Evolutionary conservation across 2,113 vertebrate species (phyloP).

Genomic region (Conger conger): DNA sequence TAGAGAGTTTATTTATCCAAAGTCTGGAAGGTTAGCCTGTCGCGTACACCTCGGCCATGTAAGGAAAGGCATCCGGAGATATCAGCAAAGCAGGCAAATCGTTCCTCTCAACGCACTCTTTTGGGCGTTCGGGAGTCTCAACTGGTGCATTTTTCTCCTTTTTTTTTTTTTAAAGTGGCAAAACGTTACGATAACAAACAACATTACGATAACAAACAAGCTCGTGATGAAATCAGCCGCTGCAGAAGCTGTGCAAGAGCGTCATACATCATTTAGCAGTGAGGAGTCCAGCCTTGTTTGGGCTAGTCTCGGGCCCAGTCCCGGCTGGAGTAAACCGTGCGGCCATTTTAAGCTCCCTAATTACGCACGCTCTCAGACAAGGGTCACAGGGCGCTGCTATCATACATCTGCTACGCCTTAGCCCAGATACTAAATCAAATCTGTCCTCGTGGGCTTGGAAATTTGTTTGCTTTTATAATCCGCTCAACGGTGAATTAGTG

Average conservation of each 20-base stretch:
- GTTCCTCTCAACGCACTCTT: not conserved
- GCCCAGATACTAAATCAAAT: not conserved
- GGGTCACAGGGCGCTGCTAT: not conserved
- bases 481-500: not conserved
- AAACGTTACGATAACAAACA: not conserved
- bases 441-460: not conserved
- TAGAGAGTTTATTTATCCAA: not conserved
- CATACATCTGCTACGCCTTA: not conserved
- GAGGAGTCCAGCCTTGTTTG: not conserved
- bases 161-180: not conserved
- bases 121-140: not conserved
- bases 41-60: not conserved
- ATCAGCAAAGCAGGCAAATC: not conserved
- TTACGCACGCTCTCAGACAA: not conserved
- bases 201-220: not conserved
- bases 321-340: not conserved
- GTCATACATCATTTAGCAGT: not conserved
- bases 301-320: not conserved
- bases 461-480: not conserved
- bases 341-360: not conserved
- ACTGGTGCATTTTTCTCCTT: not conserved
- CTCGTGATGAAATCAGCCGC: not conserved
- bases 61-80: not conserved
- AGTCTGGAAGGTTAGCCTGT: not conserved
- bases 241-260: not conserved